These are phyloP conservation scores for Brachionus calyciflorus DNA, from an alignment of 1,140 invertebrate species.

Conservation along the genomic window DNA sequence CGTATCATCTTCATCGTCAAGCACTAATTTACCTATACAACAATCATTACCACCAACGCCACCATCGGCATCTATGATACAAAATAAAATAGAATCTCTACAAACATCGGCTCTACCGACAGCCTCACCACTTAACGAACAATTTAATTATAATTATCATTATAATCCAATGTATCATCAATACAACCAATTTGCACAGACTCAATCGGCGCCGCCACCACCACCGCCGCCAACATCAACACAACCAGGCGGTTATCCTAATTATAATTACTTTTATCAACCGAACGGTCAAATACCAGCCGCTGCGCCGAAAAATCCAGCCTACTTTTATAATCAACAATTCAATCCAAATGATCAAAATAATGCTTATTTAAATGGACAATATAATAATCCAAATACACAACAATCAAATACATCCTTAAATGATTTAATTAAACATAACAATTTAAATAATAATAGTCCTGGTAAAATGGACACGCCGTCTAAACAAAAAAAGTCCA, in stretches of 20 bases:
- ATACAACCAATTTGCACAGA: too few relatives aligned
- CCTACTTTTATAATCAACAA: neutral
- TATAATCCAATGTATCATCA: slow-evolving; percentile 11
- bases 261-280: too few relatives aligned
- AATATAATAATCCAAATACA: neutral
- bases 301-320: neutral
- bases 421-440: neutral
- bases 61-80: neutral
- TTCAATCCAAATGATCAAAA: neutral
- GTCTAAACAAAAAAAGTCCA: neutral
- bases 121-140: slow-evolving; percentile 4
- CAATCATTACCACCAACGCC: neutral
- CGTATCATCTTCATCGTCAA: slow-evolving; percentile 32
- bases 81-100: neutral
- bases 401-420: neutral
- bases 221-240: too few relatives aligned
- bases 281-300: neutral
- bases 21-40: neutral
- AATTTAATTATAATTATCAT: neutral
- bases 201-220: too few relatives aligned
- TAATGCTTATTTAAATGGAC: neutral
- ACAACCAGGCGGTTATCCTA: neutral
- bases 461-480: neutral
- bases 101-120: neutral
- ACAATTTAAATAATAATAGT: neutral